Percentiles rank a stretch among this genome's conserved stretches.
Conservation (phyloP, 1,140 invertebrate species). For the Bombus haemorrhoidalis region DNA sequence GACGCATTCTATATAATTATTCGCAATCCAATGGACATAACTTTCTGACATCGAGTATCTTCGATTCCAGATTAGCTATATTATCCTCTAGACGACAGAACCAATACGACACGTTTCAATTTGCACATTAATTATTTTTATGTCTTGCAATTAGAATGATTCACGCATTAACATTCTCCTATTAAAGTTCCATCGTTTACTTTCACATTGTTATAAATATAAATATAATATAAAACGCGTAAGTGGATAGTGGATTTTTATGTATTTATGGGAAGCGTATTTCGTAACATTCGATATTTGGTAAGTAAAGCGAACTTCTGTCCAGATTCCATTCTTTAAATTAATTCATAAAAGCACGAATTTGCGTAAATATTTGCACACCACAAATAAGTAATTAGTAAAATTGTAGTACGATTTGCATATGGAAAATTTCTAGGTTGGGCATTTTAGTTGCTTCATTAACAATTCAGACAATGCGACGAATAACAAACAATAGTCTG, state of each 20-base stretch:
- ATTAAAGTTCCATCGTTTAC: too few species aligned
- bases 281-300: too few species aligned
- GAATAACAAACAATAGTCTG: conserved; percentile 2
- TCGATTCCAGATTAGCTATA: too few species aligned
- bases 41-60: neutral
- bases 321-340: too few species aligned
- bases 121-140: neutral
- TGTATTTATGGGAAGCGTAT: too few species aligned
- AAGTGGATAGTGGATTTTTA: too few species aligned
- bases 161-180: neutral
- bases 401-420: neutral
- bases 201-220: too few species aligned
- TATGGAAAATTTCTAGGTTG: neutral
- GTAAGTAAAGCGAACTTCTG: too few species aligned
- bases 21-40: neutral
- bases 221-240: too few species aligned
- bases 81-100: neutral
- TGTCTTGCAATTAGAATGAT: neutral
- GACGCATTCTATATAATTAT: neutral
- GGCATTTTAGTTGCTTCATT: neutral
- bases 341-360: too few species aligned
- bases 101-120: neutral
- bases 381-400: neutral
- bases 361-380: too few species aligned
- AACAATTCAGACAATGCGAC: neutral